Conservation (phyloP, 2,113 vertebrate species). For the Festucalex cinctus region DNA sequence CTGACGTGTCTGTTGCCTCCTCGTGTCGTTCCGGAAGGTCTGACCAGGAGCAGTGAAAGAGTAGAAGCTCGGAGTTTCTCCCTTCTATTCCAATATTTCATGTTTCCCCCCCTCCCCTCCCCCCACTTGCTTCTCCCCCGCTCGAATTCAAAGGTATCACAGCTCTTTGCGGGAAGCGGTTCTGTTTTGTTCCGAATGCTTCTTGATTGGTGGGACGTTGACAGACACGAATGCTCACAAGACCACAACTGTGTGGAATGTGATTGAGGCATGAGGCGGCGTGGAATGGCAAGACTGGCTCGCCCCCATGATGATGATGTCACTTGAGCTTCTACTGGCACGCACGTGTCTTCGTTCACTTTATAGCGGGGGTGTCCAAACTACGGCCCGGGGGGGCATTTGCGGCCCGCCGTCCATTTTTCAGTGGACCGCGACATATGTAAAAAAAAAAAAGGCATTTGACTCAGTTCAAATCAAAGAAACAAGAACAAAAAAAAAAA, state of each 20-base stretch:
- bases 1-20: conserved; percentile 70
- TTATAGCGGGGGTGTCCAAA: too few relatives aligned
- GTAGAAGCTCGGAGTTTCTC: conserved; percentile 59
- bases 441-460: too few relatives aligned
- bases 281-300: conserved; percentile 43
- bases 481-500: too few relatives aligned
- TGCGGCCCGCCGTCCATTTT: too few relatives aligned
- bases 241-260: conserved; percentile 54
- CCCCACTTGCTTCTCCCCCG: conserved; percentile 25
- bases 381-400: too few relatives aligned
- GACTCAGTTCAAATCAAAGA: too few relatives aligned
- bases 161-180: conserved; percentile 54
- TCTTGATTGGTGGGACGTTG: conserved; percentile 48
- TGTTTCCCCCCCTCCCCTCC: conserved; percentile 32
- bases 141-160: conserved; percentile 66
- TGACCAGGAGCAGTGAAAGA: conserved; percentile 67
- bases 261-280: conserved; percentile 63
- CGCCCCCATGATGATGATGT: conserved; percentile 50
- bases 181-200: conserved; percentile 55
- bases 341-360: conserved; percentile 55
- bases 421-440: too few relatives aligned
- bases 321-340: conserved; percentile 47
- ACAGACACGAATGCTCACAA: conserved; percentile 37
- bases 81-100: conserved; percentile 38
- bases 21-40: conserved; percentile 62